Evolutionary conservation across 2,797 vertebrate species (phyloP).

Genomic region (Pterois miles): DNA sequence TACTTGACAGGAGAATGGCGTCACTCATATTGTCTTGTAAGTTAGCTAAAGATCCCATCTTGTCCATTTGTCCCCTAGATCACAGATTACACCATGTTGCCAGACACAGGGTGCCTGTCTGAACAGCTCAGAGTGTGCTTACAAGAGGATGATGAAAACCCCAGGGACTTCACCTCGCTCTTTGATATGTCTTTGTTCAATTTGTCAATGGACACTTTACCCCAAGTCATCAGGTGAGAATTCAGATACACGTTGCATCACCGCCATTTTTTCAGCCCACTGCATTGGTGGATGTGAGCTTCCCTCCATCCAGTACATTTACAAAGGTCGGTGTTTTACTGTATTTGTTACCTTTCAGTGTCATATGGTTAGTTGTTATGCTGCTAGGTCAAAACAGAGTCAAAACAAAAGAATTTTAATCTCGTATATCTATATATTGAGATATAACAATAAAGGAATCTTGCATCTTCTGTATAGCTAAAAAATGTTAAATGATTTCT

Average conservation of each 20-base stretch:
- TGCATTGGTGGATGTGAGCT: too few relatives aligned
- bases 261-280: neutral
- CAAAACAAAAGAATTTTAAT: too few relatives aligned
- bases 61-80: constrained; percentile 80
- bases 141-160: constrained; percentile 95
- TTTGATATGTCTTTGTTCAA: constrained; percentile 90
- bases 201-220: constrained; percentile 90
- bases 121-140: constrained; percentile 91
- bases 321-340: too few relatives aligned
- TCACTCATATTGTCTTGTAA: neutral
- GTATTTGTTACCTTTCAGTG: too few relatives aligned
- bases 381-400: too few relatives aligned
- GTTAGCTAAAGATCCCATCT: neutral
- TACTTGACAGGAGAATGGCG: neutral
- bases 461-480: neutral
- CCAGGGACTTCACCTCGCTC: constrained; percentile 93
- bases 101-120: constrained; percentile 89
- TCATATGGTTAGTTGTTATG: too few relatives aligned
- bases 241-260: neutral
- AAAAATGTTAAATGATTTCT: constrained; percentile 4
- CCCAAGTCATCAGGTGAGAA: constrained; percentile 92
- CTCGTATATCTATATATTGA: too few relatives aligned
- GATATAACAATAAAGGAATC: too few relatives aligned
- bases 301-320: too few relatives aligned
- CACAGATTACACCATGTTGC: constrained; percentile 95